Evolutionary conservation across 1,140 invertebrate genomes (phyloP), one percentile per base, ranked within the genome.

Genomic region (Trichomalopsis sarcophagae): DNA sequence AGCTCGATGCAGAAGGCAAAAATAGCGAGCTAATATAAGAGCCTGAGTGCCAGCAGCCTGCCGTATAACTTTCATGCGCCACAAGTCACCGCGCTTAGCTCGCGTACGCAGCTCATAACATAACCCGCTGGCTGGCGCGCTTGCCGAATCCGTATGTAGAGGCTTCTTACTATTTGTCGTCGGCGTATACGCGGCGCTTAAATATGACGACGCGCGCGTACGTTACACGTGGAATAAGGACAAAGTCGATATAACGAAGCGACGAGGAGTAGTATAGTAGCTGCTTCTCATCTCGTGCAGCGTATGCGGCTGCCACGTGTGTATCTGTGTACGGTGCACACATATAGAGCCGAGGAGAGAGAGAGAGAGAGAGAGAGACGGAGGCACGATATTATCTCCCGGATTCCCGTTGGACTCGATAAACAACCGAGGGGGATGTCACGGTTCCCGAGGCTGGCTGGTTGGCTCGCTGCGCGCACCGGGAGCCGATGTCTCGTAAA

Each of bases 321-420:
- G 27, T 30, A 81, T 71, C 30, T 36, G 50, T 50, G 23, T 33
- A 62, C 13, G 17, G 0, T 0, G 14, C 68, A 30, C 68, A 66
- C 14, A 71, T 27, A 33, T 71, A 71, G 23, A 71, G 66, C 55
- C 27, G 21, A 62, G 55, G 21, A 62, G 55, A 62, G 40, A 44
- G 40, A 44, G 21, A 62, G 55, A 62, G 40, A 44, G 40, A 44
- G 40, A 44, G 21, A 62, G 55, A 62, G 75, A 47, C 74, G 82
- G 80, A 83, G 78, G 75, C 83, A 89, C 89, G 91, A 91, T 89
- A 89, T 90, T 89, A 90, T 91, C 90, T 91, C 87, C 86, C 81
- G 89, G 88, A 91, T 91, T 90, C 89, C 87, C 89, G 90, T 91
- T 89, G 88, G 90, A 92, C 89, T 90, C 91, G 90, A 92, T 92